Evolutionary conservation across 2,113 vertebrate species (phyloP), one percentile per base, ranked within the genome.

Genomic region (Tychaedon coryphoeus): DNA sequence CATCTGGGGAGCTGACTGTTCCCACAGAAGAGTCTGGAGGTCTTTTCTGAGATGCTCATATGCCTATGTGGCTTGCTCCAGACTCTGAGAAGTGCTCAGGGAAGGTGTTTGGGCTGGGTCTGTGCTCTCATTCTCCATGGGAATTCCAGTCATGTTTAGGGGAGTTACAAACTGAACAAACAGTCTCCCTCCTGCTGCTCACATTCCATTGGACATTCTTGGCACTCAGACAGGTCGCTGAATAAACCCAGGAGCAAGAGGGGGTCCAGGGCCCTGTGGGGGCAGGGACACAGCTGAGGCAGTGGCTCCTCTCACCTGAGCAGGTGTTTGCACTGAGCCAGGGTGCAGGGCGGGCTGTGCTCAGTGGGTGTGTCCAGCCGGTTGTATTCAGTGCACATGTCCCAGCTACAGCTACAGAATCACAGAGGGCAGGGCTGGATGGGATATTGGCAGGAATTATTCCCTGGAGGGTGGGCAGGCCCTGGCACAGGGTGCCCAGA

Each of bases 101-200:
- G 33, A 67, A 64, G 56, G 33, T 75, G 29, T 83, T 90, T 58
- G 64, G n/a, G 65, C 67, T 66, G 33, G 20, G 33, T 48, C 29
- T 76, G 54, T 4, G 0, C 43, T 53, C 36, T 91, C 28, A 10
- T 67, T 64, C 58, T 77, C 51, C 31, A 1, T 83, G 69, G 50
- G 81, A 95, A 95, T 92, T 91, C 81, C 93, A 83, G 79, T 79
- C 81, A 15, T 74, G 50, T 91, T 92, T 67, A 73, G 64, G 34
- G 42, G 33, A 82, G 36, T 85, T 73, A 31, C 29, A 85, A 26
- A 67, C 70, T 78, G n/a, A 36, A 31, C 61, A 73, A 83, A 66
- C 57, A 78, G 43, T 65, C 58, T 75, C 62, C 54, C 74, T 82
- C 54, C 93, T 85, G 84, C 70, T 72, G 80, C 61, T 95, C 38